Evolutionary conservation across 2,888 invertebrate species (phyloP).

Genomic region (Volucella bombylans): DNA sequence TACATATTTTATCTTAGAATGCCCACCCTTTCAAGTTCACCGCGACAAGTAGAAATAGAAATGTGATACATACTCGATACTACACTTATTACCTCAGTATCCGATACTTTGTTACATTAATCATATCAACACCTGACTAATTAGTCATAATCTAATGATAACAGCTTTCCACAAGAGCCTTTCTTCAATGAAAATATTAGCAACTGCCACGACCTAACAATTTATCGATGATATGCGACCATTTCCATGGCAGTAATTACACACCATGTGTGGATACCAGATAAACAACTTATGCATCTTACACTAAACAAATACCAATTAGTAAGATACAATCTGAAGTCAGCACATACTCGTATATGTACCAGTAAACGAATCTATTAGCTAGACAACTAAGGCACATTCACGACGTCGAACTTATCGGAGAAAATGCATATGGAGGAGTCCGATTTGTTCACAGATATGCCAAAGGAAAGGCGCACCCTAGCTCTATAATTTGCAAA

Average conservation of each 20-base stretch:
- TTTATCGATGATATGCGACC: slow-evolving; percentile 38
- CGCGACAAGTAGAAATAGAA: too few species aligned
- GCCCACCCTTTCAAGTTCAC: too few species aligned
- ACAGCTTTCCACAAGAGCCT: neutral
- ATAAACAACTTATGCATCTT: slow-evolving; percentile 37
- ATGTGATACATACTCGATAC: too few species aligned
- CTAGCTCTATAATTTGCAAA: slow-evolving; percentile 43
- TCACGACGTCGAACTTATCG: slow-evolving; percentile 1
- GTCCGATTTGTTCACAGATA: slow-evolving; percentile 43
- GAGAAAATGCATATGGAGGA: slow-evolving; percentile 28
- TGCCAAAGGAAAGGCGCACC: slow-evolving; percentile 9
- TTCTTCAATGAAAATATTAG: slow-evolving; percentile 3
- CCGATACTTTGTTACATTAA: too few species aligned
- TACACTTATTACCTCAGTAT: too few species aligned
- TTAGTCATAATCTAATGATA: too few species aligned
- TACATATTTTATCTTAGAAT: too few species aligned
- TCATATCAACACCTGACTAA: too few species aligned
- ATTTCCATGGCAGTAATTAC: slow-evolving; percentile 45
- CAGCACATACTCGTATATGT: too few species aligned
- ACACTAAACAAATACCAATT: slow-evolving; percentile 53
- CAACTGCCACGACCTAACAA: slow-evolving; percentile 10
- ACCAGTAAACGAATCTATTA: slow-evolving; percentile 39
- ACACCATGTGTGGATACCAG: slow-evolving; percentile 14
- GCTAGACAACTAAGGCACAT: neutral
- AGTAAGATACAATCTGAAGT: slow-evolving; percentile 46